Evolutionary conservation across 2,113 vertebrate species (phyloP), one percentile per base, ranked within the genome.

Genomic region (Serinus canaria): DNA sequence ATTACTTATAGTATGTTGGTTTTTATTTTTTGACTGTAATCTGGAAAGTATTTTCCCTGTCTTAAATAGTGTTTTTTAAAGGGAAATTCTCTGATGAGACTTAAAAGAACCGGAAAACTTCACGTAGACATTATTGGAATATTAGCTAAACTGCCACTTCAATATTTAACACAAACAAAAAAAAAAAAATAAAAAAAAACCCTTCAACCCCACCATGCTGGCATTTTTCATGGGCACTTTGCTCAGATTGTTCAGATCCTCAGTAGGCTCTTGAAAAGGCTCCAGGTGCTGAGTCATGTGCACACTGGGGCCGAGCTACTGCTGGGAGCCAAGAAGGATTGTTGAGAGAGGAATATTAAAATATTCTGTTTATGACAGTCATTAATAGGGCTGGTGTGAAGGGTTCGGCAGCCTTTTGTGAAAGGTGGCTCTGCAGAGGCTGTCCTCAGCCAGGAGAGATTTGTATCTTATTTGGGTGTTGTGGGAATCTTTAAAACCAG

Each of bases 251-350:
- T 55, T 18, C 90, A 24, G 44, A 35, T 94, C 84, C 83, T 92
- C 87, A 28, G 80, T 62, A 56, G 70, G 64, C 80, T 90, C 94
- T 86, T 94, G 85, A 94, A 92, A 93, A 63, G 1, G 11, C 80
- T 97, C 76, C 83, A 85, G 88, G 83, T 97, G 94, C 82, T 95
- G 95, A 96, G 89, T 95, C 86, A 94, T 95, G 73, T 37, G 83
- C 84, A 59, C 1, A 9, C 62, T 63, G 27, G 60, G 1, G 18
- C 60, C 16, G 50, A 93, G 75, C 86, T 78, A 67, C 92, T 94
- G 23, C 87, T 50, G 91, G 85, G 56, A 97, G 79, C 78, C 89
- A 90, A 55, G 66, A 9, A 39, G 23, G 66, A 63, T 62, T 90
- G 85, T 87, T 93, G 73, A 75, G 82, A 94, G 81, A 85, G 85